Evolutionary conservation across 2,113 vertebrate genomes (phyloP), one percentile per base, ranked within the genome.

Genomic region (Macquaria australasica): DNA sequence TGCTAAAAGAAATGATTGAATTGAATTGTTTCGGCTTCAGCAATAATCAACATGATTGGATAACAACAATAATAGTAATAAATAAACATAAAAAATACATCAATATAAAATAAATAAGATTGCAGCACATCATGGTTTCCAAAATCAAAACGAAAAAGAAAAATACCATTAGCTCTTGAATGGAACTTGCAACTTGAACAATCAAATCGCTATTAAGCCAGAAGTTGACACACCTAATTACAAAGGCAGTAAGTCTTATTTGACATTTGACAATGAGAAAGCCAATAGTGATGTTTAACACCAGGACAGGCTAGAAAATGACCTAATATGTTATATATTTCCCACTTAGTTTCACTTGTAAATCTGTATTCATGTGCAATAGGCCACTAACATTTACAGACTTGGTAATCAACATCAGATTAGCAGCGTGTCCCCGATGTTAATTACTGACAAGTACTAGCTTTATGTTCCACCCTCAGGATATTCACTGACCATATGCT

Each of bases 401-500:
- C 51, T 41, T 16, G 23, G 6, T 4, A 25, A 73, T 25, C 37
- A 8, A 39, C 68, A 11, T 37, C 6, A 45, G 25, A 28, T 62
- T 25, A 70, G 45, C 31, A 55, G 25, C 4, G 0, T 53, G 18
- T 8, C 63, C n/a, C 12, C 31, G 8, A 60, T 71, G 53, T 68
- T 31, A 71, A 45, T 80, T 31, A 74, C 3, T 60, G 62, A 71
- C 31, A 39, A 69, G 58, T 1, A 62, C 39, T n/a, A 77, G 20
- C 39, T 73, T 50, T 51, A 45, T 1, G 8, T 41, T 68, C 11
- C 23, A 21, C 31, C 31, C 58, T 51, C 48, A 53, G 12, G 45
- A 51, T 82, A 53, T 18, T 48, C n/a, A 64, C 56, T 59, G 62
- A 72, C 82, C 60, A 60, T 71, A 43, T 48, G 34, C 51, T 62